Base-by-base conservation (phyloP, 2,113 vertebrate species). In the Apus apus region DNA sequence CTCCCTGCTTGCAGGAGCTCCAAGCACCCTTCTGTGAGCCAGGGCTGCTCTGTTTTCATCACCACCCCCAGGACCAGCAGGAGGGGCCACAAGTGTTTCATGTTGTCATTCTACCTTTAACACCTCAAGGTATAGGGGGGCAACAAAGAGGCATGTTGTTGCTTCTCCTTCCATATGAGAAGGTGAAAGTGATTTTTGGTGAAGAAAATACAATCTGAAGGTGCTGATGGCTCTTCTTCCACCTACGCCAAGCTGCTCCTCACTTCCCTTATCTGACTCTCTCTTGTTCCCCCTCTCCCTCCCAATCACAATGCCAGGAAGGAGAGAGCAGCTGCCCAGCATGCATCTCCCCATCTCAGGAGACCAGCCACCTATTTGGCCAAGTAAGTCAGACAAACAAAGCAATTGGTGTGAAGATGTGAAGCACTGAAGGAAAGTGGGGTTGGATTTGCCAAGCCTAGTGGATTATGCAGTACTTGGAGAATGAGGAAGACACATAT, bases 11-110 rank as follows among this genome's bases (percentile, higher is more conserved):
- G 66, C 74, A 93, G 74, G 62, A 91, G 72, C 62, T 94, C 72
- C 65, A 87, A 87, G 82, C 67, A 90, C 74, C 61, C 88, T 89
- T 84, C 79, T 93, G 96, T 61, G 79, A 96, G 78, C 72, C 68
- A 89, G 56, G 74, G 26, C 72, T 95, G 90, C 89, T 85, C 62
- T 89, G 12, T 88, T 96, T 67, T n/a, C 25, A 11, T 75, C 48
- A 5, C 70, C 45, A 67, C 6, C 66, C 53, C 76, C 32, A 64
- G 62, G 18, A 93, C 13, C 54, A 95, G 85, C 94, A 94, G 84
- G 75, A 96, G 70, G 9, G 48, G 45, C 80, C 90, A 80, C 61
- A 72, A 61, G 45, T 38, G 16, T 83, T 67, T 82, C 0, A 0
- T 73, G 25, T 29, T 13, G 26, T 25, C 51, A 54, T 75, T 70